Base-by-base conservation (phyloP, 2,888 invertebrate species). In the Agrochola litura region DNA sequence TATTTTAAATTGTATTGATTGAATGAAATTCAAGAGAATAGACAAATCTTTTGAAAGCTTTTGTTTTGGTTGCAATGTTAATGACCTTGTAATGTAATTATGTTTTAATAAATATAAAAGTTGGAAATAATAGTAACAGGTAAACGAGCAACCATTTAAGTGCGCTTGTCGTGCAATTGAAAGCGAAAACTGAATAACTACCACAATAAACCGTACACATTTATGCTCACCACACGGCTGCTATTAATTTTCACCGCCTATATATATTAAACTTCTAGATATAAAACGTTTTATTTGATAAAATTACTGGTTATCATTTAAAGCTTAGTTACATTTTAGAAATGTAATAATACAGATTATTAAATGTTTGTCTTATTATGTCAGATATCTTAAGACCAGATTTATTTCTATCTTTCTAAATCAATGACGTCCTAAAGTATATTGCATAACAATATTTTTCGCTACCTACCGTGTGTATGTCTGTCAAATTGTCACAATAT, bases 181-280 rank as follows among this genome's bases (percentile, higher is more conserved):
- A 81, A 85, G 86, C 54, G 83, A 85, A 83, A 83, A 73, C 58
- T 14, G 19, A 76, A 66, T 49, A 22, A 60, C 41, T 46, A 16
- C 30, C 52, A 61, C 60, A 76, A 76, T 30, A 52, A 70, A 61
- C 54, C 5, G 49, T 41, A 22, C 12, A 41, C 49, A 75, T 16
- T 54, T 52, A 37, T 37, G 14, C n/a, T n/a, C n/a, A 14, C 43
- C 43, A 54, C 52, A 37, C 37, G 22, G 25, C 5, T 2, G 16
- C 6, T 79, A 37, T 30, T n/a, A 19, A 64, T 52, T 71, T 41
- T 46, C n/a, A 49, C 22, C 61, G 61, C 63, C 54, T 46, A 37
- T 46, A 70, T 19, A 41, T 37, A n/a, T 16, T n/a, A 30, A 22
- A 49, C 46, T n/a, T 60, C 46, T 30, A 37, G n/a, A 14, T 19